phyloP scores from a whole-genome alignment of 2,888 invertebrate genomes.

The Proisotoma minuta region DNA sequence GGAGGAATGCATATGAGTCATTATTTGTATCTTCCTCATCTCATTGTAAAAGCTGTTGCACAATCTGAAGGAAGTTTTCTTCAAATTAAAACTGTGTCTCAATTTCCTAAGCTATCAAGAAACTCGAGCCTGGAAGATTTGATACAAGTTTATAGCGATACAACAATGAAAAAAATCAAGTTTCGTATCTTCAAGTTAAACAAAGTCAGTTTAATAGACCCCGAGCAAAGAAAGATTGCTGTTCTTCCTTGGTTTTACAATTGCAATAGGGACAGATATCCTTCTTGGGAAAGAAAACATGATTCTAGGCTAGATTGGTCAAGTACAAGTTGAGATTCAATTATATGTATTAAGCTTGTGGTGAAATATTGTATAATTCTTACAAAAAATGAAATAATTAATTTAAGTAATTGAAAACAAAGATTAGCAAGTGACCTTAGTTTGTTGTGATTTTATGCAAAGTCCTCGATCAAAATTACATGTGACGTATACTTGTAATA shows the following conservation, averaged over 20 bases:
- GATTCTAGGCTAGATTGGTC: constrained; percentile 5
- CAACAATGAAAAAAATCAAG: not conserved
- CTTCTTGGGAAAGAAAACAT: constrained; percentile 10
- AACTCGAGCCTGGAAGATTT: not conserved
- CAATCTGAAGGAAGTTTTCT: not conserved
- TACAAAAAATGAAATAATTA: too few relatives aligned
- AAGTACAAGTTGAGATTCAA: too few relatives aligned
- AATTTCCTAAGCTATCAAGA: not conserved
- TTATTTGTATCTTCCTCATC: constrained; percentile 14
- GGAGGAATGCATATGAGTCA: constrained; percentile 21
- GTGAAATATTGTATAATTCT: too few relatives aligned
- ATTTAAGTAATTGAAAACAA: too few relatives aligned
- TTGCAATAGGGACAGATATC: constrained; percentile 13
- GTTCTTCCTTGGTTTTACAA: constrained; percentile 19
- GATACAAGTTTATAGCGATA: not conserved
- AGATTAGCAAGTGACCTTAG: too few relatives aligned
- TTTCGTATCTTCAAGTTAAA: not conserved
- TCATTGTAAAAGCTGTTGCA: constrained; percentile 5
- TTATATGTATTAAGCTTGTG: too few relatives aligned
- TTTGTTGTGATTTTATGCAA: too few relatives aligned
- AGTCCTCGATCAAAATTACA: too few relatives aligned
- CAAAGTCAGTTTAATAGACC: not conserved
- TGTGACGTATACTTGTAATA: too few relatives aligned
- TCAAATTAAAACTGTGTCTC: not conserved
- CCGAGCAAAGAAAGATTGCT: not conserved